phyloP scores from a whole-genome alignment of 2,113 vertebrate species.

The Thamnaconus septentrionalis region DNA sequence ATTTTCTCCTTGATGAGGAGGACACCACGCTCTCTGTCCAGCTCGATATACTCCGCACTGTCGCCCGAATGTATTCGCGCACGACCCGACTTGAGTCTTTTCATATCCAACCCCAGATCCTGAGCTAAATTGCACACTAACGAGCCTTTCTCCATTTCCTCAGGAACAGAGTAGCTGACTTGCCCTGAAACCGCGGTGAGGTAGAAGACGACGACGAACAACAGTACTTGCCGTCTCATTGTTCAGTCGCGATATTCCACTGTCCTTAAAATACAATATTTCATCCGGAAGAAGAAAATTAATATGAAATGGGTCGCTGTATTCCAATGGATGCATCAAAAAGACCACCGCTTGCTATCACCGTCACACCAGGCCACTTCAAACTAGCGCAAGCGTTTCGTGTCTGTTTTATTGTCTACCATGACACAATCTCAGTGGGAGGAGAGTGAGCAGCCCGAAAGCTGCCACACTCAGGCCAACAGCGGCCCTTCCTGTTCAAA shows the following conservation, averaged over 20 bases:
- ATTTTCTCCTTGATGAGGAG: slow-evolving; percentile 61
- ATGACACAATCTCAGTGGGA: slow-evolving; percentile 29
- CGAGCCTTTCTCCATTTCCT: slow-evolving; percentile 72
- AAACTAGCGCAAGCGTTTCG: not conserved
- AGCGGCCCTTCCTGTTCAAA: slow-evolving; percentile 47
- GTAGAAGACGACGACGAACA: slow-evolving; percentile 30
- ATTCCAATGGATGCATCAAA: not conserved
- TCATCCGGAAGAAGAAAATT: slow-evolving; percentile 17
- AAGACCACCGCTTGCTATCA: not conserved
- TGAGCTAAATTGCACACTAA: slow-evolving; percentile 70
- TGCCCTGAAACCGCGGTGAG: slow-evolving; percentile 25
- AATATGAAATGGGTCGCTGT: not conserved
- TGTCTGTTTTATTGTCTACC: slow-evolving; percentile 36
- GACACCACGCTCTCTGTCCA: slow-evolving; percentile 44
- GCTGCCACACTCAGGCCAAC: slow-evolving; percentile 56
- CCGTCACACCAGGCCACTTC: not conserved
- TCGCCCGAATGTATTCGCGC: slow-evolving; percentile 72
- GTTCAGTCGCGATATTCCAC: slow-evolving; percentile 1
- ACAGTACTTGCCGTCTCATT: slow-evolving; percentile 55
- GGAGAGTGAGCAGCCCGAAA: slow-evolving; percentile 27
- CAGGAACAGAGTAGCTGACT: slow-evolving; percentile 49
- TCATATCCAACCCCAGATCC: slow-evolving; percentile 71
- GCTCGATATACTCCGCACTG: slow-evolving; percentile 67
- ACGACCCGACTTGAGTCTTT: slow-evolving; percentile 56
- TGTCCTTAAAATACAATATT: not conserved